Percentiles rank a stretch among this genome's conserved stretches.
These are phyloP conservation scores for Polydrusus tereticollis DNA, from an alignment of 2,888 invertebrate genomes.

Conservation along the genomic window DNA sequence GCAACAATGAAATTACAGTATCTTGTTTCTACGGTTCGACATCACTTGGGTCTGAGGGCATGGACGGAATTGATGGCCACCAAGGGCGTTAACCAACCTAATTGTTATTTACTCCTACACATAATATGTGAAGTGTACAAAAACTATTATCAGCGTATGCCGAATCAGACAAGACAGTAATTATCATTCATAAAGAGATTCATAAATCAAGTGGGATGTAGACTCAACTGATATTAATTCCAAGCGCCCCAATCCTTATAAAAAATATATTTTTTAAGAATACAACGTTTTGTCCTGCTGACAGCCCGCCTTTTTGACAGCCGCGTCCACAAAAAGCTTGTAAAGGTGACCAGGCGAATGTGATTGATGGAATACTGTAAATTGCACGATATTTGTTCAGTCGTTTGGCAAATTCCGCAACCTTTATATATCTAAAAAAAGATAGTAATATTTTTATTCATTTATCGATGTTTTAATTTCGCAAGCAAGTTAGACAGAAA, in stretches of 20 bases:
- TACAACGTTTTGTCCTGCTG: neutral
- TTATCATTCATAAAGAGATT: too few species aligned
- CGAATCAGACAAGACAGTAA: too few species aligned
- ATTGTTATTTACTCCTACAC: too few species aligned
- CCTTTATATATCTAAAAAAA: neutral
- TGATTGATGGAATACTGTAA: slow-evolving; percentile 3
- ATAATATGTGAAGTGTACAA: too few species aligned
- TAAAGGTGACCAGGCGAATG: slow-evolving; percentile 1
- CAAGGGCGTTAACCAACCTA: too few species aligned
- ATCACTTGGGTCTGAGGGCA: too few species aligned
- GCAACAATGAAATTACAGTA: too few species aligned
- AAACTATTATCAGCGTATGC: too few species aligned
- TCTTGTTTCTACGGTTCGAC: too few species aligned
- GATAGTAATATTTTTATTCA: neutral
- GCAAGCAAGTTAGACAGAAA: too few species aligned
- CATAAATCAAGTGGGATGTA: too few species aligned
- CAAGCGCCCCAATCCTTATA: neutral
- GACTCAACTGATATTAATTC: neutral
- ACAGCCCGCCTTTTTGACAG: slow-evolving; percentile 1
- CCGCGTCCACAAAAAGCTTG: neutral
- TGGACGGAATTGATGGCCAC: too few species aligned
- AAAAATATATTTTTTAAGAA: neutral
- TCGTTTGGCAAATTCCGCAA: neutral
- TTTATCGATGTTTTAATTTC: neutral
- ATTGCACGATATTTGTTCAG: neutral